These are phyloP conservation scores for Pelecanus crispus DNA, from an alignment of 2,113 vertebrate genomes.

Conservation along the genomic window DNA sequence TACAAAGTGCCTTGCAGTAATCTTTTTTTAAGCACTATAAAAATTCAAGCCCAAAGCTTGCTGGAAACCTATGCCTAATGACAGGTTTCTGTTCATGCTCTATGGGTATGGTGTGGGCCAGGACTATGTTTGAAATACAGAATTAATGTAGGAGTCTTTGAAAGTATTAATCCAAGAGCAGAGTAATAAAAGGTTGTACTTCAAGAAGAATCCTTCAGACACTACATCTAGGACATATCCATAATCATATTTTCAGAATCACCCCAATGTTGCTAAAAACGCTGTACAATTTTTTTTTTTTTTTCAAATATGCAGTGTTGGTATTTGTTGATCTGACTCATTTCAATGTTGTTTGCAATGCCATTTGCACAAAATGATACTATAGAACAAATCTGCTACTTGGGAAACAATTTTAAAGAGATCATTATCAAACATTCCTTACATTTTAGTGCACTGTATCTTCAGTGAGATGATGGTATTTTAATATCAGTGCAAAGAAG, in stretches of 20 bases:
- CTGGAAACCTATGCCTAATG: background rate
- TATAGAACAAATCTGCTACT: background rate
- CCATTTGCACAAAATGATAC: background rate
- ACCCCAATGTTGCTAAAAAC: background rate
- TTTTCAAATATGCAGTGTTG: background rate
- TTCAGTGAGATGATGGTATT: background rate
- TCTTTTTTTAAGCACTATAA: background rate
- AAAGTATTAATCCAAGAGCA: background rate
- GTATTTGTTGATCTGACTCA: background rate
- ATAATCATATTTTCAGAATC: background rate
- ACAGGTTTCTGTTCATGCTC: background rate
- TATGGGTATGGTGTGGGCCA: background rate
- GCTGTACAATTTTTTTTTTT: background rate
- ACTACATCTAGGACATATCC: background rate
- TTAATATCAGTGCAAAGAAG: background rate
- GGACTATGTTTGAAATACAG: background rate
- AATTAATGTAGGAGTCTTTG: background rate
- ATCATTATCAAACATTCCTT: background rate
- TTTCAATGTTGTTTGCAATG: background rate
- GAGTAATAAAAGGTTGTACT: background rate
- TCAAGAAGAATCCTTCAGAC: background rate
- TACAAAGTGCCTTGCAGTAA: background rate
- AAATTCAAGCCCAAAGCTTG: background rate
- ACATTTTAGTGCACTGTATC: background rate
- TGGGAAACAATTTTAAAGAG: background rate